These are phyloP conservation scores for Dipodomys spectabilis DNA, from an alignment of 2,113 vertebrate species.

Conservation along the genomic window DNA sequence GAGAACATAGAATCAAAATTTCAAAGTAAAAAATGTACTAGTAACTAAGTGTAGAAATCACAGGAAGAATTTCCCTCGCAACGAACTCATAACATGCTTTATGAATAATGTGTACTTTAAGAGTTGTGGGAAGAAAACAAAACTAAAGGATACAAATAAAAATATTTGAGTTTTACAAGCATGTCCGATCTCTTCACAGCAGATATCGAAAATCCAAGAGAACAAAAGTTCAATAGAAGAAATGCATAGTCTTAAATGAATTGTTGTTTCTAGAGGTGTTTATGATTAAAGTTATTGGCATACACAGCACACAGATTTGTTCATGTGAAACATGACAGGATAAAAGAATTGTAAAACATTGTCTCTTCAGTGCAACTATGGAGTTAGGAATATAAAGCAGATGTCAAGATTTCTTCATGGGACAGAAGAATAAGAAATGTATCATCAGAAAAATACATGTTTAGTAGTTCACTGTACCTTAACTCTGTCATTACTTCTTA, in stretches of 20 bases:
- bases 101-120: not conserved
- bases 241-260: too few relatives aligned
- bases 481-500: not conserved
- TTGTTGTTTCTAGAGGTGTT: too few relatives aligned
- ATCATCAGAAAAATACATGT: not conserved
- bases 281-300: not conserved
- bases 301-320: not conserved
- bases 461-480: not conserved
- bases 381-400: not conserved
- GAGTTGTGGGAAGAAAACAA: not conserved
- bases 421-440: too few relatives aligned
- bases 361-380: not conserved
- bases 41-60: not conserved
- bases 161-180: not conserved
- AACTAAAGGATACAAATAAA: not conserved
- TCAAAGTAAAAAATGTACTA: conserved; percentile 54
- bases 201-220: not conserved
- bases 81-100: not conserved
- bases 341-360: not conserved
- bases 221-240: not conserved
- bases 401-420: too few relatives aligned
- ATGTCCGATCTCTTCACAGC: too few relatives aligned
- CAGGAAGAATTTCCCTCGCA: not conserved
- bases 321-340: not conserved
- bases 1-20: conserved; percentile 48